Evolutionary conservation across 2,797 vertebrate genomes (phyloP).

Genomic region (Acridotheres tristis): DNA sequence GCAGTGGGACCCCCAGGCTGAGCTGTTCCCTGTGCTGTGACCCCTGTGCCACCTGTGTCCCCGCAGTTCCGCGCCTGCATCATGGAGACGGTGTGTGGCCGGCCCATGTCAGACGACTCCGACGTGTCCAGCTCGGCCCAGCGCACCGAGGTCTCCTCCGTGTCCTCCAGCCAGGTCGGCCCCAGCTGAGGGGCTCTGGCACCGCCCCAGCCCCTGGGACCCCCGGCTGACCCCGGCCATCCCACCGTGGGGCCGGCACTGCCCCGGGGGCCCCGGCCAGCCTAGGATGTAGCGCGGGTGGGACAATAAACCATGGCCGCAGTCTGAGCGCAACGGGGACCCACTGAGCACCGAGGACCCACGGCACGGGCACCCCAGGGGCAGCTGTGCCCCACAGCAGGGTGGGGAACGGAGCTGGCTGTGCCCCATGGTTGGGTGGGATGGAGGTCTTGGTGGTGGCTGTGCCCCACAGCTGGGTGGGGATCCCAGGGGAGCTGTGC

Average conservation of each 20-base stretch:
- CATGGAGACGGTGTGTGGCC: constrained; percentile 83
- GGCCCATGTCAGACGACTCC: constrained; percentile 76
- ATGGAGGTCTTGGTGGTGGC: background rate
- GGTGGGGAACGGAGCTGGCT: background rate
- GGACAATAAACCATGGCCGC: constrained; percentile 18
- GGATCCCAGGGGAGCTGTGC: background rate
- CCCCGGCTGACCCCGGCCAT: background rate
- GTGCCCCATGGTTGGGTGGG: background rate
- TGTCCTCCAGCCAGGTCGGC: constrained; percentile 78
- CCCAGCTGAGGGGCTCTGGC: constrained; percentile 60
- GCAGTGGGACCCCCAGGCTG: background rate
- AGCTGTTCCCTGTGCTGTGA: background rate
- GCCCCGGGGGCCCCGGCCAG: background rate
- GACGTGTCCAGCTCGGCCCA: constrained; percentile 72
- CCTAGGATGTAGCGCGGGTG: constrained; percentile 12
- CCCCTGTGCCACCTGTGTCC: background rate
- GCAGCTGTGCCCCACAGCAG: background rate
- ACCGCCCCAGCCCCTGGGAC: background rate
- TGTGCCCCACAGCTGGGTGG: background rate
- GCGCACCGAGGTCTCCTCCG: constrained; percentile 79
- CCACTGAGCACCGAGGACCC: fast-evolving
- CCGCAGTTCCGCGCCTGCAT: constrained; percentile 83
- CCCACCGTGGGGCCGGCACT: background rate
- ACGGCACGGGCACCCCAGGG: background rate
- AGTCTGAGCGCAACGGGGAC: background rate